Evolutionary conservation across 2,113 vertebrate species (phyloP).

Genomic region (Sturnus vulgaris): DNA sequence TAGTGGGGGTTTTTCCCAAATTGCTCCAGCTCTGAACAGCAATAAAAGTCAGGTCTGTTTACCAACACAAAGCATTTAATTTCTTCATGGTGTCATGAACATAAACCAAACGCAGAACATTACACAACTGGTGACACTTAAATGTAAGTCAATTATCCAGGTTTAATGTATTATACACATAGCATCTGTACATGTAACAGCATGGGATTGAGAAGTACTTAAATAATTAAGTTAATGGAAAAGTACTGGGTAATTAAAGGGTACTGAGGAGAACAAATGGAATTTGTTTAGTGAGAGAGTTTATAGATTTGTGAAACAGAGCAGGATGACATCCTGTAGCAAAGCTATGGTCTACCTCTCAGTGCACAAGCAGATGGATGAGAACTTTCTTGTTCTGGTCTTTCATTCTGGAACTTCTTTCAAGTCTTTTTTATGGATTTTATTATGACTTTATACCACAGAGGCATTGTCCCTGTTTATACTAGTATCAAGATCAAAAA

Average conservation of each 20-base stretch:
- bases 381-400: neutral
- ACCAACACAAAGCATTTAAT: conserved; percentile 28
- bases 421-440: neutral
- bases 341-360: neutral
- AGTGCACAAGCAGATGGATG: neutral
- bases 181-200: conserved; percentile 30
- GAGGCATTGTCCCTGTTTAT: neutral
- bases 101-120: conserved; percentile 26
- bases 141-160: conserved; percentile 32
- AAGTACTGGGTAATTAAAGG: conserved; percentile 29
- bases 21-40: neutral
- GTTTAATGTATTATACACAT: conserved; percentile 56
- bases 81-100: conserved; percentile 39
- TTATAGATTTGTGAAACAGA: neutral
- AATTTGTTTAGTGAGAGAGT: neutral
- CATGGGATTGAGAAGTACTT: neutral
- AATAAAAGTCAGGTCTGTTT: conserved; percentile 46
- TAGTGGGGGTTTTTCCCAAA: neutral
- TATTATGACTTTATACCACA: neutral
- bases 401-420: neutral
- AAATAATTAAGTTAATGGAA: conserved; percentile 54
- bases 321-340: neutral
- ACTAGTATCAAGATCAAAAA: neutral
- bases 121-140: conserved; percentile 57
- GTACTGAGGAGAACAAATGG: conserved; percentile 5